Evolutionary conservation across 2,888 invertebrate species (phyloP), one percentile per base, ranked within the genome.

Genomic region (Orgyia antiqua): DNA sequence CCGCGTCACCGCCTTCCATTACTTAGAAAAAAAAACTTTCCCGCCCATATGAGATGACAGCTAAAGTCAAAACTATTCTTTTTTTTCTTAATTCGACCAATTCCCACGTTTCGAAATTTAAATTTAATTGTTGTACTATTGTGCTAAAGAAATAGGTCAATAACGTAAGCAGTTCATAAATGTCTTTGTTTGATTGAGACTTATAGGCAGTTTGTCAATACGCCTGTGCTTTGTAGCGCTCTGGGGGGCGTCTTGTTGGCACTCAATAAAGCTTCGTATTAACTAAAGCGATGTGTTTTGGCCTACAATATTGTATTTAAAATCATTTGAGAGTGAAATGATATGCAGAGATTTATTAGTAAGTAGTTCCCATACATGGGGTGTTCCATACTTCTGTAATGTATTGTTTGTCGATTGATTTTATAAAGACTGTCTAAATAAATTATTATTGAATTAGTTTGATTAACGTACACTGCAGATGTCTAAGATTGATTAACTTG

Each of bases 191-290:
- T 73, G 78, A 75, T 79, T 68, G 75, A 67, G 75, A 75, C 66
- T 74, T 82, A 83, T 84, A 83, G 79, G 82, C 82, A 80, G 70
- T 78, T 72, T 80, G 75, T 84, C 83, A 80, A 84, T 84, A 83
- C 70, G 60, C 45, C 44, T 51, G 55, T 38, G 62, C 58, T 51
- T 68, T 69, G 62, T 65, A 48, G 39, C 59, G 35, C 71, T 24
- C 58, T 58, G 72, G 77, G 52, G 75, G 77, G 73, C 58, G 65
- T 51, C 53, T 39, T 60, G 62, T 59, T 58, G 56, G 62, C 45
- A 52, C 61, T 53, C 52, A 48, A 62, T 56, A 58, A 52, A 47
- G 49, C 33, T 52, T 57, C 51, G 46, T 64, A 63, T 65, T 61
- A 60, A 69, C 59, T 57, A 55, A 63, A 61, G 57, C 70, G 74